phyloP scores from a whole-genome alignment of 2,888 invertebrate genomes.

The Synergus gifuensis region DNA sequence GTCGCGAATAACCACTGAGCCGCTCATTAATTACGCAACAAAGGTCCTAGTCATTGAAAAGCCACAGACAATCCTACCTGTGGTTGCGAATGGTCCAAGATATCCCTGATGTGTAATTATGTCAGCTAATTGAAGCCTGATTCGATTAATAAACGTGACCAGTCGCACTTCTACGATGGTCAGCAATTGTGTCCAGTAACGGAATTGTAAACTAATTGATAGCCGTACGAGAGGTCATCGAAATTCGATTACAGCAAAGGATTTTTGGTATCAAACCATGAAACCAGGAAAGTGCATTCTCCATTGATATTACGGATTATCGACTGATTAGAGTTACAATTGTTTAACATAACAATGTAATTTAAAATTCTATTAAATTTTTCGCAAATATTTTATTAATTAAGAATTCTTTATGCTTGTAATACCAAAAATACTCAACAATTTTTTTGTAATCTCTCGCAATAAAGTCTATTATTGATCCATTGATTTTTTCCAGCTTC shows the following conservation, averaged over 20 bases:
- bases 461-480: too few relatives aligned
- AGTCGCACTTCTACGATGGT: constrained; percentile 53
- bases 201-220: constrained; percentile 41
- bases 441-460: too few relatives aligned
- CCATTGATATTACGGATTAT: neutral
- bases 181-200: constrained; percentile 41
- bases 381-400: too few relatives aligned
- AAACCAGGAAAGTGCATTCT: neutral
- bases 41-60: constrained; percentile 63
- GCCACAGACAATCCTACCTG: constrained; percentile 61
- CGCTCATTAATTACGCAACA: constrained; percentile 62
- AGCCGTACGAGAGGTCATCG: constrained; percentile 14
- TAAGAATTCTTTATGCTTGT: too few relatives aligned
- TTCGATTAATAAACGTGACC: constrained; percentile 69
- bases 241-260: constrained; percentile 33
- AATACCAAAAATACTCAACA: too few relatives aligned
- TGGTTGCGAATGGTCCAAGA: constrained; percentile 56
- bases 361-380: too few relatives aligned
- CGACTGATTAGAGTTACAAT: neutral
- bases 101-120: constrained; percentile 66
- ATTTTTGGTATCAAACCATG: neutral
- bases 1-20: constrained; percentile 21
- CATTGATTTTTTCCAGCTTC: too few relatives aligned
- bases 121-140: constrained; percentile 69
- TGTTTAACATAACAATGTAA: neutral